phyloP scores from a whole-genome alignment of 1,140 invertebrate genomes.

The Philaenus spumarius region DNA sequence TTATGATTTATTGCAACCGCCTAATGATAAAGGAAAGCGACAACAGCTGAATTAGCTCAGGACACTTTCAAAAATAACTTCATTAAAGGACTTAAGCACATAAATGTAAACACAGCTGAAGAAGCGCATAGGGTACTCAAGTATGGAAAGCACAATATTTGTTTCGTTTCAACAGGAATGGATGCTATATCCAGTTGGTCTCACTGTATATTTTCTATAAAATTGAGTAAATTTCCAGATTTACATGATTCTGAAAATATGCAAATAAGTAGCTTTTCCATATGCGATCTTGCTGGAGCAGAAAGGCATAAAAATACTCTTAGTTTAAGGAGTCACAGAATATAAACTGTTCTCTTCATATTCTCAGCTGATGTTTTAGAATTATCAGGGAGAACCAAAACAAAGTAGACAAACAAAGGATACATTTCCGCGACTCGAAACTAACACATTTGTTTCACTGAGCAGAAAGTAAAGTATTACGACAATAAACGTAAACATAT shows the following conservation, averaged over 20 bases:
- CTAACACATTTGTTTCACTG: slow-evolving; percentile 66
- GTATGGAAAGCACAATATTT: slow-evolving; percentile 70
- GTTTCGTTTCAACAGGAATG: slow-evolving; percentile 75
- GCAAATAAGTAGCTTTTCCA: slow-evolving; percentile 51
- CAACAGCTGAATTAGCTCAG: slow-evolving; percentile 47
- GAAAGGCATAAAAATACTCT: slow-evolving; percentile 81
- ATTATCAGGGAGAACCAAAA: slow-evolving; percentile 38
- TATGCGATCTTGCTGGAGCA: slow-evolving; percentile 88
- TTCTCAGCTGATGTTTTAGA: slow-evolving; percentile 74
- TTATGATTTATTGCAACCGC: slow-evolving; percentile 66
- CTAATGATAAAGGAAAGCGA: slow-evolving; percentile 40
- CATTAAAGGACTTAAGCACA: slow-evolving; percentile 56
- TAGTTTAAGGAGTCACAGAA: slow-evolving; percentile 82
- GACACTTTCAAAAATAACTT: too few species aligned
- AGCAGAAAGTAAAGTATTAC: slow-evolving; percentile 61
- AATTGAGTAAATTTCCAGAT: slow-evolving; percentile 53
- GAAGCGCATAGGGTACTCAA: slow-evolving; percentile 77
- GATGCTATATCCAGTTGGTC: slow-evolving; percentile 81
- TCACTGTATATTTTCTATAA: slow-evolving; percentile 85
- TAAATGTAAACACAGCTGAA: slow-evolving; percentile 64
- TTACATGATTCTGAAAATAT: slow-evolving; percentile 41
- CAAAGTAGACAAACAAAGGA: slow-evolving; percentile 37
- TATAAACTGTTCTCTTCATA: slow-evolving; percentile 84
- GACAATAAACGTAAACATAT: slow-evolving; percentile 74
- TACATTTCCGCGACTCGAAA: slow-evolving; percentile 77